Conservation (phyloP, 1,140 invertebrate species). For the Atta texana region DNA sequence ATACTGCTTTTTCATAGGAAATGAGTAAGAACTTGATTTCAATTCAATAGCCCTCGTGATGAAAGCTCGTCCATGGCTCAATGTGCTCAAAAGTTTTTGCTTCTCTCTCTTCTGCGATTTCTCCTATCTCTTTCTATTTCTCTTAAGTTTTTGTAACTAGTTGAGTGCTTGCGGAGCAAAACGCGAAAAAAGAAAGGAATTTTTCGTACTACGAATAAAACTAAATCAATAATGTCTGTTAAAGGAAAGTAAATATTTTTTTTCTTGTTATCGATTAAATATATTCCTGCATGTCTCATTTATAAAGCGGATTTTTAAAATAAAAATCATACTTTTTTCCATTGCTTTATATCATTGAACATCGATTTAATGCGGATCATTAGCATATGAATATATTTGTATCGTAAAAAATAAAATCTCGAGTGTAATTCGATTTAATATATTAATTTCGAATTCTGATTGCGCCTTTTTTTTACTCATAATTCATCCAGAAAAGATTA, state of each 20-base stretch:
- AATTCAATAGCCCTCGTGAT: slow-evolving; percentile 55
- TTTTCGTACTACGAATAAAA: neutral
- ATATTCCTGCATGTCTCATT: neutral
- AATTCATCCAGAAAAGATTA: slow-evolving; percentile 18
- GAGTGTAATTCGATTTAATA: slow-evolving; percentile 48
- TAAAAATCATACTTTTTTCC: neutral
- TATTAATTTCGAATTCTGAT: slow-evolving; percentile 43
- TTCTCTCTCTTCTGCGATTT: neutral
- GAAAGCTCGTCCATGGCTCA: slow-evolving; percentile 46
- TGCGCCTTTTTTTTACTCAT: slow-evolving; percentile 10
- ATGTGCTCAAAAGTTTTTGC: slow-evolving; percentile 39
- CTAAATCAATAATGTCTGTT: slow-evolving; percentile 22
- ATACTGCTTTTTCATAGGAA: slow-evolving; percentile 33
- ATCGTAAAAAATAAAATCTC: slow-evolving; percentile 14
- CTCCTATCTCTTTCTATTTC: slow-evolving; percentile 35
- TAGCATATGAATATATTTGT: slow-evolving; percentile 15
- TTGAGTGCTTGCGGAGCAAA: slow-evolving; percentile 11
- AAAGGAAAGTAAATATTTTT: neutral
- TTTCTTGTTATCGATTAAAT: neutral
- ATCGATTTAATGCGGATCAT: slow-evolving; percentile 11
- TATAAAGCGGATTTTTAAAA: neutral
- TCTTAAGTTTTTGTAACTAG: slow-evolving; percentile 40
- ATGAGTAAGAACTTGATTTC: slow-evolving; percentile 70
- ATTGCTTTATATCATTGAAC: neutral
- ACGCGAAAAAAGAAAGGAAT: neutral